Percentiles rank a stretch among this genome's conserved stretches.
phyloP scores from a whole-genome alignment of 92 coral and sea anemone species.

The Phenganax subtilis region DNA sequence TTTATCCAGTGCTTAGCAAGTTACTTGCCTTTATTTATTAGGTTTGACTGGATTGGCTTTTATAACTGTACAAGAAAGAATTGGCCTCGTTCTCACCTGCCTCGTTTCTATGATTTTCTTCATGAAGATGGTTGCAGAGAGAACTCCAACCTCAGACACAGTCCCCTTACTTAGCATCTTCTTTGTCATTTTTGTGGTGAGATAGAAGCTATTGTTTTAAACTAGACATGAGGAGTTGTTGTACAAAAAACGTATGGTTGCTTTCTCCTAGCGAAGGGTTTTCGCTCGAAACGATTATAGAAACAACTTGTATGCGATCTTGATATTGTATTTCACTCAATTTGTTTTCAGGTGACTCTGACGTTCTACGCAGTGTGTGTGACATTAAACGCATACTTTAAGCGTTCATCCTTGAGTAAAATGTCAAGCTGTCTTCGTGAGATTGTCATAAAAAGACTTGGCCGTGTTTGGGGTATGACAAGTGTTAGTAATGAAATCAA shows the following conservation, averaged over 20 bases:
- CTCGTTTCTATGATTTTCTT: conserved; percentile 42
- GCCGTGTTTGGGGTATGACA: conserved; percentile 11
- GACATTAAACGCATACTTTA: conserved; percentile 16
- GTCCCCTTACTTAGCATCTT: conserved; percentile 29
- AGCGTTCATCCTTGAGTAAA: background rate
- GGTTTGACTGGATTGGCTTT: conserved; percentile 28
- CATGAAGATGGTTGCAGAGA: conserved; percentile 35
- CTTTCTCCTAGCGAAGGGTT: too few species aligned
- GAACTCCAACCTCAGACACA: conserved; percentile 36
- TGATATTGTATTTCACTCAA: too few species aligned
- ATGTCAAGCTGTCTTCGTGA: conserved; percentile 6
- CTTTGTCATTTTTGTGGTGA: conserved; percentile 29
- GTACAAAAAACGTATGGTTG: background rate
- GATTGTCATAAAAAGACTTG: conserved; percentile 12
- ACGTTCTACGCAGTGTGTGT: conserved; percentile 26
- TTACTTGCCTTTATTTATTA: background rate
- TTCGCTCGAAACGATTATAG: too few species aligned
- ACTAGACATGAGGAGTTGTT: background rate
- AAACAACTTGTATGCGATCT: too few species aligned
- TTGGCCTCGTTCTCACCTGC: conserved; percentile 29
- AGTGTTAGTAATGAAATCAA: background rate
- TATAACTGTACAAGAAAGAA: conserved; percentile 7
- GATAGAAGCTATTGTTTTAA: background rate
- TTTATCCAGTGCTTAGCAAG: background rate
- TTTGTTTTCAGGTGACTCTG: conserved; percentile 2